Evolutionary conservation across 1,140 invertebrate genomes (phyloP), one percentile per base, ranked within the genome.

Genomic region (Asobara japonica): DNA sequence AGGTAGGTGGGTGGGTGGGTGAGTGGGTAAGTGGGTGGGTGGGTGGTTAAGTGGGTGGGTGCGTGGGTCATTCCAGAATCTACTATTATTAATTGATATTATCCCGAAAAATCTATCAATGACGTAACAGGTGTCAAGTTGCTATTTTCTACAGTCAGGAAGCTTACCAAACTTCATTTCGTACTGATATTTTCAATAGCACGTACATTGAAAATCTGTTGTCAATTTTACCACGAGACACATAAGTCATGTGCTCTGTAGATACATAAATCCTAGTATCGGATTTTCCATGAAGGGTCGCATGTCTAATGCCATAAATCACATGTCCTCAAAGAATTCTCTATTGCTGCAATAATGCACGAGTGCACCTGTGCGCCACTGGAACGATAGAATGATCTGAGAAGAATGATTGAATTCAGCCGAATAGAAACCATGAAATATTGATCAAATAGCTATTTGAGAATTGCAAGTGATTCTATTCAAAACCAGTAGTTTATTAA

Each of bases 201-300:
- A 56, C 51, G 51, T 56, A 22, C 51, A 56, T 56, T 25, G 51
- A 56, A 56, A 56, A 56, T 56, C 51, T 56, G 51, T 56, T 56
- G 51, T 18, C 51, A 56, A 22, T 56, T 25, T 56, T 27, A 56
- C 51, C 51, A 25, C 8, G 18, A 13, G 51, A 45, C n/a, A 6
- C 18, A 18, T 56, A 56, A 56, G 51, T 56, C 22, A 56, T 56
- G 7, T 3, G 11, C 25, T 56, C 22, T 5, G 11, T 2, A 20
- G 51, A 22, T 22, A 3, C 13, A 56, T 56, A 56, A 56, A 56
- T 56, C 25, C 8, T 25, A 7, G 22, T 56, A 25, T 56, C 22
- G 51, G 51, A 56, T 56, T 56, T 27, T 56, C 51, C 18, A 2
- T 13, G 22, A 25, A 2, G 51, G 13, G 18, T 27, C 20, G 18